Base-by-base conservation (phyloP, 2,113 vertebrate species). In the Murina feae region DNA sequence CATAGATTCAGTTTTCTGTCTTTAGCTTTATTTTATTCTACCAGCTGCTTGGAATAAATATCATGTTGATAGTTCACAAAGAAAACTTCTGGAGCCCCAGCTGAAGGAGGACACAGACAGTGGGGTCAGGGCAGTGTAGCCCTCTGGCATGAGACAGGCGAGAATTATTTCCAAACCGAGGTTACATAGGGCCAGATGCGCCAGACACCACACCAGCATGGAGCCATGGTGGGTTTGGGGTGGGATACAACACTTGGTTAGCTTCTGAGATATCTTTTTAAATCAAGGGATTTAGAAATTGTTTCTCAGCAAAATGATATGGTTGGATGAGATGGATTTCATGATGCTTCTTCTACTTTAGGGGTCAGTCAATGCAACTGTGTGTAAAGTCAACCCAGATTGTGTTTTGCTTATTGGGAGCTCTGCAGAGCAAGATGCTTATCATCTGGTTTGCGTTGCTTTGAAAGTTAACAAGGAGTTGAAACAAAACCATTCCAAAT, bases 401-500 rank as follows among this genome's bases (percentile, higher is more conserved):
- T 53, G 9, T 63, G 13, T 18, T 90, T 65, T 39, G 51, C 86
- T 60, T 14, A 35, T 21, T 28, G 20, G 69, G 75, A 82, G 21
- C 28, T 84, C n/a, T 47, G 14, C 75, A 18, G 13, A 58, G 16
- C 4, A 85, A 81, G 20, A 66, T 66, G 35, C 53, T 53, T 83
- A 51, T 51, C 30, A 68, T 39, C 49, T 78, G 10, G 76, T 80
- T 83, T 47, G 3, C 42, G 75, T 44, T 58, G 28, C 49, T 94
- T 71, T 35, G 8, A 69, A 90, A 68, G 9, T 84, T 58, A 80
- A 32, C n/a, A 30, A 84, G 49, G 66, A 3, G 47, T 76, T 44
- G 3, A 71, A 86, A 78, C 21, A 86, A 69, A 93, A 76, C 66
- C 8, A 92, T 79, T 78, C 23, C 60, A 92, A 72, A 72, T 25